Evolutionary conservation across 2,797 vertebrate species (phyloP), one percentile per base, ranked within the genome.

Genomic region (Hirundo rustica): DNA sequence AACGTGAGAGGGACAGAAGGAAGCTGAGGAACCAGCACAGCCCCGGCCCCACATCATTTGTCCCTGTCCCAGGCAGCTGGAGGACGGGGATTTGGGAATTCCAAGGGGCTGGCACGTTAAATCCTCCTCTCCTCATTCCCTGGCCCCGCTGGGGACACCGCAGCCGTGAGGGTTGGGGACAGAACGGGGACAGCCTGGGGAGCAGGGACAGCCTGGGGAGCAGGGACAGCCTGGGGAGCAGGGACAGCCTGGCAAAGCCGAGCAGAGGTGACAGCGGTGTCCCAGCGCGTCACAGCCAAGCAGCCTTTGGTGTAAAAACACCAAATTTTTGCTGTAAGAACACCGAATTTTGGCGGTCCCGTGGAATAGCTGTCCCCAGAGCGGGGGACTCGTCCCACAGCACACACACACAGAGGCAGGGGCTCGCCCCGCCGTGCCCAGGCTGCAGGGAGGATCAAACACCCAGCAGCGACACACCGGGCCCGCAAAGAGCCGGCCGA

Each of bases 331-430:
- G 45, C 9, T 16, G 45, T 16, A 3, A n/a, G 7, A 34, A 47
- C 51, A 3, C 3, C 1, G 1, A 2, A 29, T 13, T 77, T 55
- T 17, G 55, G 29, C 40, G 55, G 13, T 5, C 40, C 23, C 4
- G 0, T 42, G 62, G 18, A 29, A 32, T 10, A 1, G 3, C 40
- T 5, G 0, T 60, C 40, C 57, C 8, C 29, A 44, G 48, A 1
- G 5, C 0, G 5, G 34, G 30, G 13, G 16, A 2, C 53, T 53
- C 4, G 3, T 29, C 50, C 40, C 60, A 11, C 34, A 34, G 53
- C 25, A 4, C 11, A 7, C 40, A 32, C 66, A 32, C 38, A 13
- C n/a, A 34, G 64, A 15, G 57, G 21, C 48, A 44, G 71, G 30
- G 79, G 50, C 64, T 61, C 64, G 1, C 51, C 55, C 8, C 5